Base-by-base conservation (phyloP, 2,888 invertebrate genomes). In the Craniophora ligustri region DNA sequence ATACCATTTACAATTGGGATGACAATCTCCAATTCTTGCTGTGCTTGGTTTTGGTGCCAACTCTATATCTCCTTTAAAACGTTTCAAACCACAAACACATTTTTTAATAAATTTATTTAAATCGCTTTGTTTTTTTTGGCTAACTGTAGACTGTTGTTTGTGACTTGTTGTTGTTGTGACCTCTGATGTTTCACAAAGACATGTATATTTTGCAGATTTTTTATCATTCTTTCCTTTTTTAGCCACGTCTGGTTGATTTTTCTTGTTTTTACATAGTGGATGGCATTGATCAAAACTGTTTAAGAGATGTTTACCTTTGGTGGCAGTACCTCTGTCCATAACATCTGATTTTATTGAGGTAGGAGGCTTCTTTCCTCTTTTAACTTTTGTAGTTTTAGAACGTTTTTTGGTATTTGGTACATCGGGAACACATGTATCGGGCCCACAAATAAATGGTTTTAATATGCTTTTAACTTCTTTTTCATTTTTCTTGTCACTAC, bases 231-330 rank as follows among this genome's bases (percentile, higher is more conserved):
- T 16, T 5, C 13, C 5, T 11, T 10, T 21, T 44, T 34, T 32
- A 32, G 7, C 14, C 3, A 44, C 2, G 0, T 38, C 14, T 21
- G 19, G 36, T 5, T 21, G 0, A 11, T 6, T 11, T 2, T 23
- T 11, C 11, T 21, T 31, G 44, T 67, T 54, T 40, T 71, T 47
- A 21, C 69, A 71, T 10, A 72, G 54, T 18, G 78, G 77, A 64
- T 78, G 45, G 49, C 81, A 78, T 40, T 75, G 19, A 7, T 77
- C 78, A 46, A 78, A 80, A 70, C 84, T 80, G 56, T 80, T 68
- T 59, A 28, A 41, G 41, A 11, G 60, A 54, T 1, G 48, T 35
- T 45, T 44, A 60, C 23, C 32, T 23, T 26, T 40, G n/a, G 11
- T 48, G 1, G 15, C 32, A 3, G 46, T 30, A 16, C 21, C 30